Percentiles rank a stretch among this genome's conserved stretches.
Conservation (phyloP, 2,888 invertebrate genomes). For the Sesamia inferens region DNA sequence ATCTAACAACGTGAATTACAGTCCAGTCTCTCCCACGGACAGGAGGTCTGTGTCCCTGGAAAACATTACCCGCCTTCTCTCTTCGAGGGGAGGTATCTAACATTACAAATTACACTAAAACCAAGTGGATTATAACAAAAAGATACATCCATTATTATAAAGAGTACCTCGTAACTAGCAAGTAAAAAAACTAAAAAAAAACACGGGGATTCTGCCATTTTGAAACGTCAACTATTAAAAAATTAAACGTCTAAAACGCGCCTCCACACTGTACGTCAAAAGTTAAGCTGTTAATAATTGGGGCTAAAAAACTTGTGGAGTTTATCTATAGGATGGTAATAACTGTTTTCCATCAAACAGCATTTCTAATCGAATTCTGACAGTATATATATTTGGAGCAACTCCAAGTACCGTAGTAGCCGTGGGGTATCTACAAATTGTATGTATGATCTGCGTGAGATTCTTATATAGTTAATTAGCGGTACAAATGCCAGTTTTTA, state of each 20-base stretch:
- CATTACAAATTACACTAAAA: background rate
- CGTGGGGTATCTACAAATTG: slow-evolving; percentile 68
- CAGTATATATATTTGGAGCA: slow-evolving; percentile 79
- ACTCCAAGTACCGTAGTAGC: slow-evolving; percentile 79
- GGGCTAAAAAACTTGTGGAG: slow-evolving; percentile 51
- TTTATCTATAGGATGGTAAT: slow-evolving; percentile 71
- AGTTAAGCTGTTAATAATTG: slow-evolving; percentile 64
- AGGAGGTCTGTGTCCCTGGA: background rate
- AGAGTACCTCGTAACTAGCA: background rate
- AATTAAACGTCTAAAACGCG: slow-evolving; percentile 31
- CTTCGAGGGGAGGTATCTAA: background rate
- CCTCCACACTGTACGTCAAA: slow-evolving; percentile 42
- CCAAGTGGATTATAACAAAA: background rate
- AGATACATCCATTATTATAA: too few relatives aligned
- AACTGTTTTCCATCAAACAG: slow-evolving; percentile 85
- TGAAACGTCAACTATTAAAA: slow-evolving; percentile 26
- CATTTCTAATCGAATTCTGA: slow-evolving; percentile 83
- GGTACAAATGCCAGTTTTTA: slow-evolving; percentile 28
- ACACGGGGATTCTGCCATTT: slow-evolving; percentile 28
- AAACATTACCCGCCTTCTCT: too few relatives aligned
- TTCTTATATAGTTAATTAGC: slow-evolving; percentile 27
- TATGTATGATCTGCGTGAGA: slow-evolving; percentile 51
- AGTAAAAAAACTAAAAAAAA: background rate
- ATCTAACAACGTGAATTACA: background rate
- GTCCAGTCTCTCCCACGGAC: background rate